Percentiles rank a stretch among this genome's conserved stretches.
These are phyloP conservation scores for Luffia ferchaultella DNA, from an alignment of 2,888 invertebrate genomes.

Conservation along the genomic window DNA sequence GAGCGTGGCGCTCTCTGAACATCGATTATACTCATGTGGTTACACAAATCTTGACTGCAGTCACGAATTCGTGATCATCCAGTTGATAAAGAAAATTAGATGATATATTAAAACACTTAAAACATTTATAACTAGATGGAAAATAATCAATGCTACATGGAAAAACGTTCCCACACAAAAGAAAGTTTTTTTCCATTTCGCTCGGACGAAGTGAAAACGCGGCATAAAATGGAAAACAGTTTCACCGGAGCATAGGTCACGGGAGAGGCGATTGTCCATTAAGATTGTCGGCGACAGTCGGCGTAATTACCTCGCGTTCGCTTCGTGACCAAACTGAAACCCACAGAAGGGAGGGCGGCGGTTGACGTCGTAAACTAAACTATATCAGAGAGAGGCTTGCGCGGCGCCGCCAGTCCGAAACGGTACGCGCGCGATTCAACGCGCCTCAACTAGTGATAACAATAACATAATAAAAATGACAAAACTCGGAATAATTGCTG, in stretches of 20 bases:
- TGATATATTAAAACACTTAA: no score
- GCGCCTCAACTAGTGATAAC: slow-evolving; percentile 53
- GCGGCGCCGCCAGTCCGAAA: slow-evolving; percentile 48
- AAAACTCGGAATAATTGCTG: slow-evolving; percentile 24
- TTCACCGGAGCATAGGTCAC: slow-evolving; percentile 54
- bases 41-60: neutral
- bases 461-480: slow-evolving; percentile 40
- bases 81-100: no score
- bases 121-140: no score
- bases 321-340: slow-evolving; percentile 56
- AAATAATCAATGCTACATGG: no score
- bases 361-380: slow-evolving; percentile 59
- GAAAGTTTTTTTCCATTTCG: slow-evolving; percentile 36
- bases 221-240: slow-evolving; percentile 52
- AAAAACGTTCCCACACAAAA: neutral
- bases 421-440: slow-evolving; percentile 39
- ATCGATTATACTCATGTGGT: neutral
- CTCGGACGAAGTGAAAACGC: slow-evolving; percentile 37
- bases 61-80: neutral
- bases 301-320: slow-evolving; percentile 58
- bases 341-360: slow-evolving; percentile 50
- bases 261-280: slow-evolving; percentile 54
- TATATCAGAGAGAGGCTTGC: slow-evolving; percentile 45
- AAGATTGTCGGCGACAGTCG: slow-evolving; percentile 56
- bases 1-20: slow-evolving; percentile 22